Evolutionary conservation across 2,113 vertebrate species (phyloP), one percentile per base, ranked within the genome.

Genomic region (Ginglymostoma cirratum): DNA sequence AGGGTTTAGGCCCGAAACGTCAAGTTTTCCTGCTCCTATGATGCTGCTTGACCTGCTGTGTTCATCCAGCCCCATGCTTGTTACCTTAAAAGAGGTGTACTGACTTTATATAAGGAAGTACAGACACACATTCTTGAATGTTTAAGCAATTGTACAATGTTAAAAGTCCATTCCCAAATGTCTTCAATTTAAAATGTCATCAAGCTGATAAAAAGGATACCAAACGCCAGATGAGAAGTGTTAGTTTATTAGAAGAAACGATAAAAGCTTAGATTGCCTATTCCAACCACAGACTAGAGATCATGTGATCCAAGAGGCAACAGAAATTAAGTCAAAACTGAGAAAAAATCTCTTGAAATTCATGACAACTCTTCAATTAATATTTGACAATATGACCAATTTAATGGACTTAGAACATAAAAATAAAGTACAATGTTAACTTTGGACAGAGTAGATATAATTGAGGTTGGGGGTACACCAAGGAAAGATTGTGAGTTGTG

Each of bases 291-390:
- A 80, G 78, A 80, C 14, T 5, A 65, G 55, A 34, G 34, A 65
- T 19, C 14, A 61, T 52, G 85, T 24, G 85, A 52, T 23, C 8
- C 21, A 38, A 7, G 89, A n/a, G 52, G n/a, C 6, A n/a, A 65
- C n/a, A 80, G n/a, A 80, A 80, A 90, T 61, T 92, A 61, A 92
- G 65, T 89, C 45, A 89, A 89, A 89, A 89, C 42, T 45, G n/a
- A 45, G 83, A 5, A 17, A 85, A 89, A 24, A 3, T 15, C 27
- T 89, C 52, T 48, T 48, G 21, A 89, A 89, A 30, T 48, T 89
- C 23, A 30, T 30, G 52, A 14, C 12, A 55, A 52, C n/a, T 80
- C 78, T 5, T 48, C 27, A 23, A 45, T 89, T 61, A 61, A 12
- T 61, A 61, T 61, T 61, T 61, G 55, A 27, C 3, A 8, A 89